Base-by-base conservation (phyloP, 2,888 invertebrate species). In the Bembecia ichneumoniformis region DNA sequence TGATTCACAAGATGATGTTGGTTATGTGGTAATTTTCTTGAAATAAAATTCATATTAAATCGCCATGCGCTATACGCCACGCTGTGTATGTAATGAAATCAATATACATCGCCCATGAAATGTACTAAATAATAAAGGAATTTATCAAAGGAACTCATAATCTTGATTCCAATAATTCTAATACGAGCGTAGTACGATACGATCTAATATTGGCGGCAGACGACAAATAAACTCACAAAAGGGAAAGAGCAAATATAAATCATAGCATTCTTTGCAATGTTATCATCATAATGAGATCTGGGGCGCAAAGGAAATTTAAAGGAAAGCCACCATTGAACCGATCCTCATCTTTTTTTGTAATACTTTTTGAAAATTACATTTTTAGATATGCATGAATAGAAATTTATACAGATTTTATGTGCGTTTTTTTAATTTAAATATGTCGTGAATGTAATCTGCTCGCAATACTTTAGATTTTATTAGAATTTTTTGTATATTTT, bases 211-310 rank as follows among this genome's bases (percentile, higher is more conserved):
- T 35, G 43, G 48, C n/a, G 43, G 43, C 35, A 35, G 17, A 46
- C 40, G 40, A 49, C 49, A 49, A 40, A 40, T 14, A 40, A 13
- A 40, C 13, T n/a, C 14, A 40, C 13, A 40, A 50, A 51, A 49
- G 49, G 35, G 50, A 46, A 51, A 55, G 47, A 51, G 57, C 58
- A 62, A 61, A 66, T 63, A 74, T 72, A 75, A 74, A 71, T 75
- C 74, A 74, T 57, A 51, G 53, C 57, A 58, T 61, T 67, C 59
- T 57, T 60, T 53, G 49, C 50, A 48, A 46, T 53, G 48, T 52
- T 56, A 55, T 70, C 79, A 81, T 80, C 80, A 62, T 80, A 81
- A 82, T 81, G 78, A 81, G 76, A 82, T 82, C 78, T 71, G 63
- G 47, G 35, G 47, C 43, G 16, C 49, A 58, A 60, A 59, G 56